Evolutionary conservation across 2,113 vertebrate species (phyloP), one percentile per base, ranked within the genome.

Genomic region (Hystrix brachyura): DNA sequence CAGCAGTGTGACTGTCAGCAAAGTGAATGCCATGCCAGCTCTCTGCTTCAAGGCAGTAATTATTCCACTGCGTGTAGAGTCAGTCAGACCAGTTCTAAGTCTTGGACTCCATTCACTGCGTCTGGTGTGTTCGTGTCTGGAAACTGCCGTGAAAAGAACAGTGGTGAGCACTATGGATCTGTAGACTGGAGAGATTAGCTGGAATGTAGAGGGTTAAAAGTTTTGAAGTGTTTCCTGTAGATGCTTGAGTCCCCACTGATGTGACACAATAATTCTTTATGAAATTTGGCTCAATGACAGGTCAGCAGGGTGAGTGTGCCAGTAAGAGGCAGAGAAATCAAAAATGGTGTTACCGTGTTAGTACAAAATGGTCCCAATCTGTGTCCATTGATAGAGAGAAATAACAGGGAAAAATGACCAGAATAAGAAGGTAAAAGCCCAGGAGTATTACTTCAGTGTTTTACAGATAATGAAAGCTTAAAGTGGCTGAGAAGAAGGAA

Each of bases 391-490:
- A 27, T 48, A 29, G 65, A 72, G 55, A 79, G 38, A 38, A 38
- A 38, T 38, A 38, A 59, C 0, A 69, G 17, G 51, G 80, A 0
- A 65, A 87, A 90, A 23, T 32, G 15, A 83, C 81, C 1, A 10
- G 46, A 87, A 15, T 82, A 85, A 69, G 76, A 71, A 86, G 8
- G 55, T 82, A 87, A 38, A 38, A 38, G n/a, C 21, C 69, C 46
- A 80, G 21, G 25, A 65, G 60, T 48, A 78, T 38, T 79, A 74
- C 59, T 85, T 90, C 51, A 93, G 81, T 90, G 64, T 87, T 95
- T 96, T 57, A 25, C 27, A 59, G 34, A 51, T 57, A 93, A 84
- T 7, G 11, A 69, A 83, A 92, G 34, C 79, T 48, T 59, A 53
- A 90, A 21, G 23, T 90, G 51, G 72, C 64, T 71, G 64, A 81